Conservation (phyloP, 2,888 invertebrate species). For the Mellilla xanthometata region DNA sequence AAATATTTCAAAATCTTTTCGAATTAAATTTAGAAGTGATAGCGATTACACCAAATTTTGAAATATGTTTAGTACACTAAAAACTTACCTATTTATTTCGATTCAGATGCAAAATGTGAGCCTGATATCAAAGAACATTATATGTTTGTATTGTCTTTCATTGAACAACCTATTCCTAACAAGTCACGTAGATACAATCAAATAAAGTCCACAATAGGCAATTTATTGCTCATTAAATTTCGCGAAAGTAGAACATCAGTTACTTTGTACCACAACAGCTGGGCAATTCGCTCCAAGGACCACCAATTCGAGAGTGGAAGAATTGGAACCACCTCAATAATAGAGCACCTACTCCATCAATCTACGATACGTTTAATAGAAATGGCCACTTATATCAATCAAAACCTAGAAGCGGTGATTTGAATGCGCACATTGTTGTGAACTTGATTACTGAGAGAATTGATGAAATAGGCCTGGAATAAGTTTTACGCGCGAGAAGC, state of each 20-base stretch:
- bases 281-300: constrained; percentile 26
- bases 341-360: constrained; percentile 44
- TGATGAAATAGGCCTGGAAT: background rate
- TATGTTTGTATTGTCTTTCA: background rate
- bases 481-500: background rate
- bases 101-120: too few species aligned
- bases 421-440: constrained; percentile 2
- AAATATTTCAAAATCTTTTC: too few species aligned
- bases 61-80: too few species aligned
- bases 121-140: too few species aligned
- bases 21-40: too few species aligned
- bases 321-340: constrained; percentile 52
- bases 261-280: constrained; percentile 18
- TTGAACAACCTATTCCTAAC: background rate
- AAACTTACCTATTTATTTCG: too few species aligned
- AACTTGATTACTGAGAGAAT: background rate
- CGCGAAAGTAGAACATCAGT: constrained; percentile 21
- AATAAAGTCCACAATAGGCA: constrained; percentile 2
- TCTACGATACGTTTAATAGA: constrained; percentile 48
- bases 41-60: too few species aligned
- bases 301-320: constrained; percentile 43
- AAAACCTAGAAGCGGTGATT: constrained; percentile 14
- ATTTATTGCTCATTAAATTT: constrained; percentile 16
- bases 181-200: constrained; percentile 12
- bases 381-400: constrained; percentile 30